Evolutionary conservation across 2,797 vertebrate species (phyloP), one percentile per base, ranked within the genome.

Genomic region (Gymnodraco acuticeps): DNA sequence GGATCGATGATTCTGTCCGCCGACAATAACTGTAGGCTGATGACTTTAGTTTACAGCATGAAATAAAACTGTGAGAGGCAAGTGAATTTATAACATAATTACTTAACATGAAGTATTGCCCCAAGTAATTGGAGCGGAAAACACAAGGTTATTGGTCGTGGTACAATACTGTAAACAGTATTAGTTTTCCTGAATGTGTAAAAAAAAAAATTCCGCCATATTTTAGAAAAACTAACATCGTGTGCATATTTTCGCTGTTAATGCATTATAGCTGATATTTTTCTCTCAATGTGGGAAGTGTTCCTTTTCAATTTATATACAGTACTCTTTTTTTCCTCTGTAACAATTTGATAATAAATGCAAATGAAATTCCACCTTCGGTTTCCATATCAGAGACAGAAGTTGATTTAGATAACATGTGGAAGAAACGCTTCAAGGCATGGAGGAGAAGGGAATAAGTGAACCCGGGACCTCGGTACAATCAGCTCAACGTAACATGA

Each of bases 301-400:
- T 55, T 78, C 64, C 47, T 82, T 85, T 85, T 80, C 52, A 67
- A 27, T 63, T 61, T 71, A 31, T 42, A 0, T 13, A n/a, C 20
- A 38, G 33, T 38, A 8, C 7, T 38, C 27, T 62, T 63, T 46
- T 27, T 41, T 16, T 15, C 4, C 41, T 16, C 10, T 19, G 20
- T 64, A 33, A 66, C 73, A 71, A 75, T 83, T 86, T 60, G 10
- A 73, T 86, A 86, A 85, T 74, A 64, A 74, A 88, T 85, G 81
- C 74, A 63, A 85, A 90, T 87, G 58, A 82, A 87, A 91, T 87
- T 82, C 77, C 66, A 83, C 78, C 75, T 75, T 88, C n/a, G 45
- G 50, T 75, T 91, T 77, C 79, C 45, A 69, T 79, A 71, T 76
- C 41, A 27, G 59, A 84, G 80, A 79, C 64, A 53, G 52, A 82